phyloP scores from a whole-genome alignment of 2,888 invertebrate genomes.

The Pharmacophagus antenor region DNA sequence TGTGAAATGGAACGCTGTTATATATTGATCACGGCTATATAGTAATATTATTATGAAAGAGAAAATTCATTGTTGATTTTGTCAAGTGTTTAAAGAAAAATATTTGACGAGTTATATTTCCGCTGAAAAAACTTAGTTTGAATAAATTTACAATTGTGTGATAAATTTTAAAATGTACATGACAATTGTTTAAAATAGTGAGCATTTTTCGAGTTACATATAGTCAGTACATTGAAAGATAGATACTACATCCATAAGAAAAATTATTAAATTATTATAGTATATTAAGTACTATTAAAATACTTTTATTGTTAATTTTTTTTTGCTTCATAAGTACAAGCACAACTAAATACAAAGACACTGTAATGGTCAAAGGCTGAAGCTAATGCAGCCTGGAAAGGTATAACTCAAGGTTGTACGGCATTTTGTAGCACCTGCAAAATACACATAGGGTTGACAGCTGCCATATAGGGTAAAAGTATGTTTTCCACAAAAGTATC shows the following conservation, averaged over 20 bases:
- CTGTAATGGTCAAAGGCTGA: not conserved
- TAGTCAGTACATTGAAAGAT: too few species aligned
- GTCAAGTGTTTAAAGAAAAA: not conserved
- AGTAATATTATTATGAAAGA: constrained; percentile 1
- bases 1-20: not conserved
- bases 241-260: too few species aligned
- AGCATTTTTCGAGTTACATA: not conserved
- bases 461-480: not conserved
- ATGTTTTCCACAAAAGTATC: not conserved
- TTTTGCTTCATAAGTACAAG: not conserved
- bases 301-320: not conserved
- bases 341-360: constrained; percentile 7
- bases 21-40: not conserved
- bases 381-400: constrained; percentile 13
- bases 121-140: not conserved
- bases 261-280: too few species aligned
- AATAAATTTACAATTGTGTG: not conserved
- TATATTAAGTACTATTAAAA: not conserved
- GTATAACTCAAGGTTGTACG: not conserved
- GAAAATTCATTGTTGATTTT: not conserved
- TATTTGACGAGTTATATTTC: not conserved
- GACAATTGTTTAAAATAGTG: too few species aligned
- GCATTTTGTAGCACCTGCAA: constrained; percentile 12
- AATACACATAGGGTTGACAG: constrained; percentile 18
- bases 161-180: not conserved